Evolutionary conservation across 2,797 vertebrate genomes (phyloP).

Genomic region (Sebastes hubbsi): DNA sequence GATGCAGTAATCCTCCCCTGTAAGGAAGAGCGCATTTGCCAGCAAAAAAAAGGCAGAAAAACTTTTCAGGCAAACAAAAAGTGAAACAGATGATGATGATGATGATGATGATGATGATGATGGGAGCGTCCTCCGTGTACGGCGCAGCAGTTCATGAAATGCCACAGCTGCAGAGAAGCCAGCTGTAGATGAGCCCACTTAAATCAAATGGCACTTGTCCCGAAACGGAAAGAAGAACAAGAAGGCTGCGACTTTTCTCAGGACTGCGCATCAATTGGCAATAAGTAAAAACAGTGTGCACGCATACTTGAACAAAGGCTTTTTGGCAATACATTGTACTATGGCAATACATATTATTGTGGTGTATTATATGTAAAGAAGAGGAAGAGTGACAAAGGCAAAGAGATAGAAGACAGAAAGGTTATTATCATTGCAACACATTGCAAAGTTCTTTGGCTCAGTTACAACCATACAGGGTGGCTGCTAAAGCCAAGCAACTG

Average conservation of each 20-base stretch:
- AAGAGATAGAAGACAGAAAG: neutral
- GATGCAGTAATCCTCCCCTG: neutral
- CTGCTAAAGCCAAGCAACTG: slow-evolving; percentile 41
- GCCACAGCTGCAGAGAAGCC: slow-evolving; percentile 44
- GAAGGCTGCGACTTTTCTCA: slow-evolving; percentile 19
- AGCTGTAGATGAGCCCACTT: slow-evolving; percentile 45
- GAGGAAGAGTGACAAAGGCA: slow-evolving; percentile 3
- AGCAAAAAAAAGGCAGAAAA: slow-evolving; percentile 35
- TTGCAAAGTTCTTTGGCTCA: slow-evolving; percentile 70
- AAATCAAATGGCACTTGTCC: slow-evolving; percentile 59
- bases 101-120: slow-evolving; percentile 6
- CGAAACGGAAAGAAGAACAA: slow-evolving; percentile 9
- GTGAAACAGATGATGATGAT: slow-evolving; percentile 27
- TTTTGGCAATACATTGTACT: slow-evolving; percentile 65
- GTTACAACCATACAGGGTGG: slow-evolving; percentile 38
- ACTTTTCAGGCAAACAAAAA: slow-evolving; percentile 30
- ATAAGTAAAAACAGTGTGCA: slow-evolving; percentile 36
- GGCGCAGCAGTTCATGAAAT: slow-evolving; percentile 36
- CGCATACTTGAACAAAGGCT: slow-evolving; percentile 53
- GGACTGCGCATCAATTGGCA: slow-evolving; percentile 40
- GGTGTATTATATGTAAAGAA: slow-evolving; percentile 41
- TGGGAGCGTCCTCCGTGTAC: slow-evolving; percentile 23
- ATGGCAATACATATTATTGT: slow-evolving; percentile 50
- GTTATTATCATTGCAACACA: slow-evolving; percentile 36
- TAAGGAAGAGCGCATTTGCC: slow-evolving; percentile 14